Evolutionary conservation across 1,140 invertebrate species (phyloP).

Genomic region (Helicoverpa zea): DNA sequence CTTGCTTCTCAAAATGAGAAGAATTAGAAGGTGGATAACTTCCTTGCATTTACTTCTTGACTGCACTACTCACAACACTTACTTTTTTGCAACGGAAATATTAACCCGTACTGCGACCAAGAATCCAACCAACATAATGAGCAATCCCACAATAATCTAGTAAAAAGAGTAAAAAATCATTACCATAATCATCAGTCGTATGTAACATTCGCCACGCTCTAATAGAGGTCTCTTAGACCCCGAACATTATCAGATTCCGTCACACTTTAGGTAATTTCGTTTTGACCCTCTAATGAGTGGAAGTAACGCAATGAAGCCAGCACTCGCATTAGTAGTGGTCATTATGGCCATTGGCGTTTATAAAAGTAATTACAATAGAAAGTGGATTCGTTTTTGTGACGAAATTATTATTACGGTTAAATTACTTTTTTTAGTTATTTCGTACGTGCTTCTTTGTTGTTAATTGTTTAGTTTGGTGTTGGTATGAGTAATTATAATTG

Average conservation of each 20-base stretch:
- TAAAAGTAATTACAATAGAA: slow-evolving; percentile 78
- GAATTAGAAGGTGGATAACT: too few species aligned
- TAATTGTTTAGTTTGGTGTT: slow-evolving; percentile 18
- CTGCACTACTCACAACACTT: too few species aligned
- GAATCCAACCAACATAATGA: neutral
- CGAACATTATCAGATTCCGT: slow-evolving; percentile 83
- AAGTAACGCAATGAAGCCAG: slow-evolving; percentile 74
- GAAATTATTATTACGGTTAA: slow-evolving; percentile 55
- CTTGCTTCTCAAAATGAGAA: too few species aligned
- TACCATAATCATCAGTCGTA: slow-evolving; percentile 50
- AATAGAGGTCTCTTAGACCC: slow-evolving; percentile 69
- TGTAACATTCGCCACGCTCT: slow-evolving; percentile 72
- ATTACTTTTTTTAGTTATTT: slow-evolving; percentile 48
- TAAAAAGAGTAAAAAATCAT: slow-evolving; percentile 46
- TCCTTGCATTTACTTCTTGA: too few species aligned
- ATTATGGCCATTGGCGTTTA: slow-evolving; percentile 71
- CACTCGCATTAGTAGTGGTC: slow-evolving; percentile 76
- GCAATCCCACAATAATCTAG: neutral
- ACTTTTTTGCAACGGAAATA: too few species aligned
- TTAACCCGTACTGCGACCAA: neutral
- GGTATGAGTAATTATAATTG: slow-evolving; percentile 5
- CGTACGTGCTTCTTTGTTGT: slow-evolving; percentile 35
- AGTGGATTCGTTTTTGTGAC: slow-evolving; percentile 70
- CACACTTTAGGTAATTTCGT: slow-evolving; percentile 79
- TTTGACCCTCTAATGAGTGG: slow-evolving; percentile 77